Percentiles rank a stretch among this genome's conserved stretches.
Evolutionary conservation across 2,888 invertebrate species (phyloP).

Genomic region (Petrolisthes manimaculis): DNA sequence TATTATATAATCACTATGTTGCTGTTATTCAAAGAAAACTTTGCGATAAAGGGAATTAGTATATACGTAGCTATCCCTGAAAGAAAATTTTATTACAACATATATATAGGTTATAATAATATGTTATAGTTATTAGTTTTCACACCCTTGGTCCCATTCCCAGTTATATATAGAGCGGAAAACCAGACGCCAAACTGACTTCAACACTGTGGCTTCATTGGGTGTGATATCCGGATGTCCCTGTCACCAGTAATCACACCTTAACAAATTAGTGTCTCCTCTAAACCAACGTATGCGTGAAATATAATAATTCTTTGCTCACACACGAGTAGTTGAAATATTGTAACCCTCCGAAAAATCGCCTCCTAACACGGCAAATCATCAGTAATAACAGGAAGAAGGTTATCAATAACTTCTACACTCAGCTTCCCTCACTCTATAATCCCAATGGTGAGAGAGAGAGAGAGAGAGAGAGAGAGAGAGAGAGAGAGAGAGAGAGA

Average conservation of each 20-base stretch:
- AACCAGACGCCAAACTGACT: too few relatives aligned
- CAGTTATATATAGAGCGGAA: too few relatives aligned
- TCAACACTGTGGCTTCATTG: too few relatives aligned
- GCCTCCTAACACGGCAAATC: conserved; percentile 44
- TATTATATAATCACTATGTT: too few relatives aligned
- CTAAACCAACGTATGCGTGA: conserved; percentile 21
- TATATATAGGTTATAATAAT: too few relatives aligned
- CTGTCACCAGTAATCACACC: neutral
- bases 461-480: neutral
- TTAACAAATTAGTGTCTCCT: neutral
- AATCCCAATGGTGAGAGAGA: neutral
- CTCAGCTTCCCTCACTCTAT: neutral
- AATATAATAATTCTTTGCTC: conserved; percentile 21
- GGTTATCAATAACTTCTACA: conserved; percentile 35
- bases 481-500: neutral
- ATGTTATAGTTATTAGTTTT: too few relatives aligned
- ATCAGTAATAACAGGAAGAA: conserved; percentile 47
- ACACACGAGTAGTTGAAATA: conserved; percentile 20
- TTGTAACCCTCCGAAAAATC: conserved; percentile 43
- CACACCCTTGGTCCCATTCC: too few relatives aligned
- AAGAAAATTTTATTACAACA: too few relatives aligned
- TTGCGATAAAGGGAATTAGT: too few relatives aligned
- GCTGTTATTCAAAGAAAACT: too few relatives aligned
- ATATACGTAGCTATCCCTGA: too few relatives aligned
- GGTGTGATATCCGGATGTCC: too few relatives aligned